Evolutionary conservation across 2,888 invertebrate species (phyloP), one percentile per base, ranked within the genome.

Genomic region (Himalopsyche kuldschensis): DNA sequence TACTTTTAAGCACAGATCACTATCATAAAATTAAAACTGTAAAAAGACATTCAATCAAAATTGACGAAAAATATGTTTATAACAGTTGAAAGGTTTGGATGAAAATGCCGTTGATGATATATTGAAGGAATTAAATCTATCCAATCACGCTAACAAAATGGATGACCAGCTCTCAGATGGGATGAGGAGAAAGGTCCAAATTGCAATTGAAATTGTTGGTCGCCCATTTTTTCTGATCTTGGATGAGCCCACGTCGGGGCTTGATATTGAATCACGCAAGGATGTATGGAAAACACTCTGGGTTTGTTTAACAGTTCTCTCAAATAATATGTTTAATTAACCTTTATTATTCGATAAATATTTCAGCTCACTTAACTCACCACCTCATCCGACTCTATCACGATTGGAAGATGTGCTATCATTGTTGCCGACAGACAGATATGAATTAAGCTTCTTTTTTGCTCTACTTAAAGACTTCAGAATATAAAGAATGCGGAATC

Each of bases 231-330:
- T 89, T 69, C 88, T 96, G 80, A 93, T 96, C 85, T 90, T 97
- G 86, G 97, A 97, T 88, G 96, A 96, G 88, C 96, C 96, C n/a
- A 97, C 97, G 0, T 96, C 97, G 0, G 98, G 98, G 8, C 94
- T 98, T 88, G 98, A 98, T 90, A 97, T 97, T 1, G 96, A 97
- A 88, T 96, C 97, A 2, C 92, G 97, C 69, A 92, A 98, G 79
- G 95, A 96, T 84, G 93, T 97, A 80, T 98, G 98, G 98, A 96
- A 98, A 88, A 92, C 97, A 85, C 91, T 98, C 87, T 93, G 95
- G 87, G 91, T 93, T 90, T 90, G 90, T 87, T 77, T 85, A 82
- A 24, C 31, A 35, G 83, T 85, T 84, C 83, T 81, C 84, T 87
- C 80, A 81, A 48, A 78, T 20, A 20, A 31, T 48, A 35, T n/a